A percentile compares a stretch with the other conserved stretches of the same genome.
phyloP scores from a whole-genome alignment of 2,113 vertebrate species.

The Sander lucioperca region DNA sequence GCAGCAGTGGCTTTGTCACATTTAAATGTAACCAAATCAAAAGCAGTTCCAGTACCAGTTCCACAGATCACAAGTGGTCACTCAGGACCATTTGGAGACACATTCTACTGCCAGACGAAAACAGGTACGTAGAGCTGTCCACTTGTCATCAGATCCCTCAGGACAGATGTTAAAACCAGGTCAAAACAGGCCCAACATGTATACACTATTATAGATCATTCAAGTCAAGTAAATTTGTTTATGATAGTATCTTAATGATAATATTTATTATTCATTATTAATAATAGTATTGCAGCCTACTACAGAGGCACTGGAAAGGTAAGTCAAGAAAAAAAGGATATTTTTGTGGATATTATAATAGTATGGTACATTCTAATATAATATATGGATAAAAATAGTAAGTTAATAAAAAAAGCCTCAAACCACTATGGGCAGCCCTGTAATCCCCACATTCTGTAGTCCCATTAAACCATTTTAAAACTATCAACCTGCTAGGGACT shows the following conservation, averaged over 20 bases:
- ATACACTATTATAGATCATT: not conserved
- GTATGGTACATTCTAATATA: not conserved
- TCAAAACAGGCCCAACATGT: not conserved
- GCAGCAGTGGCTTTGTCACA: not conserved
- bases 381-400: not conserved
- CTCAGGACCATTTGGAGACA: too few species aligned
- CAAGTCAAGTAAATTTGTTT: not conserved
- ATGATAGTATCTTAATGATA: not conserved
- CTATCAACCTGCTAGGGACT: too few species aligned
- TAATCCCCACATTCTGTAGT: not conserved
- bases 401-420: not conserved
- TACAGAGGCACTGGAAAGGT: not conserved
- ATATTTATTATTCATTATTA: not conserved
- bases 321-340: not conserved
- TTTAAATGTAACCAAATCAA: not conserved
- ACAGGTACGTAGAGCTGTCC: too few species aligned
- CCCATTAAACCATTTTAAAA: not conserved
- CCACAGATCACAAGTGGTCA: too few species aligned
- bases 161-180: too few species aligned
- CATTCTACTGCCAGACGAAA: too few species aligned
- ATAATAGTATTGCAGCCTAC: not conserved
- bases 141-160: too few species aligned
- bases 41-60: not conserved
- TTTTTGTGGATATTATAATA: not conserved
- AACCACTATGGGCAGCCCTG: too few species aligned